Evolutionary conservation across 1,140 invertebrate species (phyloP).

Genomic region (Heliconius himera): DNA sequence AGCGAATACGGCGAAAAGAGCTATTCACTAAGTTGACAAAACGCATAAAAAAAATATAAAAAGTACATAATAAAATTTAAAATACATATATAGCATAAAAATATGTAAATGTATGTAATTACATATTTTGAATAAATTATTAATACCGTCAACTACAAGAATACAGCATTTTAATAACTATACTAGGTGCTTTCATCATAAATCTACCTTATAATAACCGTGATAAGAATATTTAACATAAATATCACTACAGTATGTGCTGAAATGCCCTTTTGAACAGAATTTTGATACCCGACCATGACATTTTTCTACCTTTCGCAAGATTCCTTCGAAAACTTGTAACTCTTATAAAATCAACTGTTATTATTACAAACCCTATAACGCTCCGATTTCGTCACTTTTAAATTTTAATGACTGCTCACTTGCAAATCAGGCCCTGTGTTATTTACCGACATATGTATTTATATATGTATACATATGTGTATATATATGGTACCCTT

Average conservation of each 20-base stretch:
- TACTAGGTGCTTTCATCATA: slow-evolving; percentile 7
- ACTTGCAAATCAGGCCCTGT: slow-evolving; percentile 42
- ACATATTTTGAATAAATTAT: background rate
- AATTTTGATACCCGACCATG: slow-evolving; percentile 58
- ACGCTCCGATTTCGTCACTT: slow-evolving; percentile 55
- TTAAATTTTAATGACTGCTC: slow-evolving; percentile 38
- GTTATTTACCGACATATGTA: slow-evolving; percentile 27
- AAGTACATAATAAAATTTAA: background rate
- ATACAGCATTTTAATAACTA: background rate
- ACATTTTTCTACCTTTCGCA: slow-evolving; percentile 62
- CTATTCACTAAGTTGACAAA: no score
- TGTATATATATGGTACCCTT: background rate
- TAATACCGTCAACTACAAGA: background rate
- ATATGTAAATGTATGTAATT: background rate
- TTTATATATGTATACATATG: background rate
- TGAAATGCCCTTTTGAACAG: slow-evolving; percentile 50
- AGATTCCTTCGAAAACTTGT: slow-evolving; percentile 53
- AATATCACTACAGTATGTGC: slow-evolving; percentile 20
- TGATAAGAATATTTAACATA: slow-evolving; percentile 28
- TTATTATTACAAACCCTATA: slow-evolving; percentile 56
- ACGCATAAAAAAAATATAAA: background rate
- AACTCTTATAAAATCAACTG: slow-evolving; percentile 56
- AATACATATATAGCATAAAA: background rate
- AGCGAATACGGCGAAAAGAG: no score
- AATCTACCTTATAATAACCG: slow-evolving; percentile 23